Conservation (phyloP, 2,797 vertebrate genomes). For the Dendrocincla tyrannina region DNA sequence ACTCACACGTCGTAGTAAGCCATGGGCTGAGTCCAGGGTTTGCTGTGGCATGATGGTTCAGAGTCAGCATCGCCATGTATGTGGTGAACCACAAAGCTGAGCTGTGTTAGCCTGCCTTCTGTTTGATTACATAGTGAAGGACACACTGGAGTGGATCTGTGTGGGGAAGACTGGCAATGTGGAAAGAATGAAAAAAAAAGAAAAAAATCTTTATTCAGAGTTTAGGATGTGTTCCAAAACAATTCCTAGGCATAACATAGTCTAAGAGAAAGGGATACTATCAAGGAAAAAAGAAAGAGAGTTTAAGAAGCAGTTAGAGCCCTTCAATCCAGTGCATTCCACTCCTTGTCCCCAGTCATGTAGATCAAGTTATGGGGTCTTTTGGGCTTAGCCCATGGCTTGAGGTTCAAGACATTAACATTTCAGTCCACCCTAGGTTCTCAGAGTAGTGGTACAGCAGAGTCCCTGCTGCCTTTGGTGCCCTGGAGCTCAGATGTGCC, state of each 20-base stretch:
- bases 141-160: background rate
- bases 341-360: no score
- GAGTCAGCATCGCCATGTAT: background rate
- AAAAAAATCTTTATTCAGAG: background rate
- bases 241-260: background rate
- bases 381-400: background rate
- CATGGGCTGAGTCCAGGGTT: background rate
- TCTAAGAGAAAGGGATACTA: background rate
- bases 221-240: background rate
- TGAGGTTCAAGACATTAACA: background rate
- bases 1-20: background rate
- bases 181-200: background rate
- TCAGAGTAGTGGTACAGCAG: background rate
- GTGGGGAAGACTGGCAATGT: background rate
- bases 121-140: background rate
- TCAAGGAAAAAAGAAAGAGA: background rate
- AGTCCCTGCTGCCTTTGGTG: background rate
- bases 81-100: conserved; percentile 20
- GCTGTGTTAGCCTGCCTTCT: background rate
- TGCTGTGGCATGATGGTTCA: background rate
- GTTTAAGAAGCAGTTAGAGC: background rate
- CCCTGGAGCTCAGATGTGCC: background rate
- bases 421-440: background rate
- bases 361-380: background rate
- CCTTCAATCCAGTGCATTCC: background rate